Base-by-base conservation (phyloP, 1,140 invertebrate genomes). In the Bombus waltoni region DNA sequence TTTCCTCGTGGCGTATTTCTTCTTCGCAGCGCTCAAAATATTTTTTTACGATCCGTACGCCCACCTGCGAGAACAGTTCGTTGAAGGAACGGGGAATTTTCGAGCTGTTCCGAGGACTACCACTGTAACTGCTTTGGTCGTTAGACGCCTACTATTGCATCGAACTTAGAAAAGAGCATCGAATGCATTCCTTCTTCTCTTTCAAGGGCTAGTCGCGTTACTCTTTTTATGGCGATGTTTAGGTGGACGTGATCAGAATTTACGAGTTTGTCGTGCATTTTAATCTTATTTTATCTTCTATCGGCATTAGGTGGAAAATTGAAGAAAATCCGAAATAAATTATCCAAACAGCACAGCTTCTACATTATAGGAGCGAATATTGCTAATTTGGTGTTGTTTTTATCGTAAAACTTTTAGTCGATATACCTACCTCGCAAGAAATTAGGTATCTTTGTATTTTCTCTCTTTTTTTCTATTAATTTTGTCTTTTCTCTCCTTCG, bases 1-100 rank as follows among this genome's bases (percentile, higher is more conserved):
- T 87, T 87, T 35, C 87, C 72, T 90, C 66, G 25, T 22, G 85
- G 9, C 76, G 53, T 18, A 6, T 18, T 62, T 68, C 59, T 53
- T 68, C 78, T 59, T 71, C 53, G 9, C 82, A 13, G 38, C 42
- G n/a, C 15, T 70, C 66, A 6, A 9, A 11, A 22, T 28, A 9
- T 66, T 53, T 70, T 71, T 66, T 62, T 59, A 68, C 82, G 57
- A 84, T 47, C 73, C 57, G 13, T 70, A 75, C 76, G 82, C 82
- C 74, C 85, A 77, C 81, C 35, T 66, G 68, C 66, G 15, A 40
- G 15, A 25, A 44, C 38, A 42, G 4, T n/a, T 47, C 47, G 75
- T 9, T 13, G 76, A 65, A 65, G 71, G 22, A 59, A 44, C 35
- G 62, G 18, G 42, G 53, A 85, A 65, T 83, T 83, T 83, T 83